Evolutionary conservation across 2,113 vertebrate species (phyloP).

Genomic region (Rhinopomastus cyanomelas): DNA sequence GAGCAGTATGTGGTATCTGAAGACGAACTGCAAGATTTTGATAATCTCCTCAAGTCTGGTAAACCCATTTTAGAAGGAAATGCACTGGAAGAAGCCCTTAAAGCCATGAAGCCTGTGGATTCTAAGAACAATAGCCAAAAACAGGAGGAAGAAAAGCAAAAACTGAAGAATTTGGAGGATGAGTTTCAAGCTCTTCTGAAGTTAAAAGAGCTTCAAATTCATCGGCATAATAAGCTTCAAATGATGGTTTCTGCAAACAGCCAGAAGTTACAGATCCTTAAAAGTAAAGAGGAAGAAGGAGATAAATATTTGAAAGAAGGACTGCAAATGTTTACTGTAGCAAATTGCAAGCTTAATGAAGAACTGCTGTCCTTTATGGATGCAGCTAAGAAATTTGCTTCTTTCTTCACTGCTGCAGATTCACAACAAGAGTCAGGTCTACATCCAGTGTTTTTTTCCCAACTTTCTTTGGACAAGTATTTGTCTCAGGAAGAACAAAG

Average conservation of each 20-base stretch:
- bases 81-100: conserved; percentile 82
- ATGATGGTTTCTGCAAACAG: conserved; percentile 68
- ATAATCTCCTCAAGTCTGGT: conserved; percentile 71
- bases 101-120: conserved; percentile 69
- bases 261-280: conserved; percentile 66
- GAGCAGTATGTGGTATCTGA: conserved; percentile 76
- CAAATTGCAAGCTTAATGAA: conserved; percentile 74
- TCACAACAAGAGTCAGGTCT: background rate
- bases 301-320: conserved; percentile 68
- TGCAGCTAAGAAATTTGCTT: conserved; percentile 72
- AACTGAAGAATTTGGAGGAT: conserved; percentile 77
- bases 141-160: conserved; percentile 59
- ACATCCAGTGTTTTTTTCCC: conserved; percentile 78
- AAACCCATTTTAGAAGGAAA: conserved; percentile 83
- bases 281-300: conserved; percentile 60
- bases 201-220: conserved; percentile 80
- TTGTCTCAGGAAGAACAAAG: conserved; percentile 84
- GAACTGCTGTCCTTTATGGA: conserved; percentile 76
- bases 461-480: conserved; percentile 81
- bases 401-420: conserved; percentile 66
- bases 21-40: conserved; percentile 80
- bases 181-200: conserved; percentile 79
- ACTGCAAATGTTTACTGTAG: conserved; percentile 59
- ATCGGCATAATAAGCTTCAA: conserved; percentile 80
- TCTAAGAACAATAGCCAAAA: conserved; percentile 21